Base-by-base conservation (phyloP, 2,797 vertebrate genomes). In the Hemibagrus guttatus region DNA sequence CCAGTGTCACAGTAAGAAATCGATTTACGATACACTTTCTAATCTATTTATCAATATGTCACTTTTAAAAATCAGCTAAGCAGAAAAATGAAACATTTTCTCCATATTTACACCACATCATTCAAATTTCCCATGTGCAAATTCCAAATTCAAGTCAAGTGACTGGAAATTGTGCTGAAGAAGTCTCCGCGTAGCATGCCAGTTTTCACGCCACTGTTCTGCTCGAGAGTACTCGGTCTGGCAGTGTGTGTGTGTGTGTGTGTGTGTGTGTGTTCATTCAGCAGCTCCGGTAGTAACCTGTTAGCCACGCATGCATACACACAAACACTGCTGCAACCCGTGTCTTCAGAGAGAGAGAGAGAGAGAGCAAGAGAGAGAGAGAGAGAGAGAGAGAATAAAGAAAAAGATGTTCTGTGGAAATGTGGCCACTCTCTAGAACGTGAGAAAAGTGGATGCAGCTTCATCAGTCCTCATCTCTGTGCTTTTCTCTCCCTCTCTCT, bases 291-390 rank as follows among this genome's bases (percentile, higher is more conserved):
- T 66, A 42, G 84, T 84, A 72, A n/a, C 69, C 59, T 71, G 75
- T 88, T 79, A 49, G n/a, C 61, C 78, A 81, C 14, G 56, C 66
- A 64, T 81, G 68, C 68, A 63, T 59, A 28, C 85, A 21, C 76
- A 83, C 59, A 66, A 31, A 74, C 80, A 56, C 58, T 21, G 26
- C 59, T 78, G 68, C 42, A 42, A 54, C 21, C 39, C 19, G 35
- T 39, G 28, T n/a, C 52, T 59, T 81, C 52, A 6, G 23, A 58
- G 26, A 1, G 0, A 21, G 66, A 35, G 4, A 6, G 26, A 46
- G n/a, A 1, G 0, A 23, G 68, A 39, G 26, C 12, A 3, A 5
- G n/a, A 16, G 35, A 21, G 6, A 75, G 12, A 75, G 9, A 52
- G 23, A 46, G 23, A 49, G 46, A 49, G 5, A 49, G 13, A n/a